These are phyloP conservation scores for Siniperca undulata DNA, from an alignment of 2,797 vertebrate genomes.

Conservation along the genomic window DNA sequence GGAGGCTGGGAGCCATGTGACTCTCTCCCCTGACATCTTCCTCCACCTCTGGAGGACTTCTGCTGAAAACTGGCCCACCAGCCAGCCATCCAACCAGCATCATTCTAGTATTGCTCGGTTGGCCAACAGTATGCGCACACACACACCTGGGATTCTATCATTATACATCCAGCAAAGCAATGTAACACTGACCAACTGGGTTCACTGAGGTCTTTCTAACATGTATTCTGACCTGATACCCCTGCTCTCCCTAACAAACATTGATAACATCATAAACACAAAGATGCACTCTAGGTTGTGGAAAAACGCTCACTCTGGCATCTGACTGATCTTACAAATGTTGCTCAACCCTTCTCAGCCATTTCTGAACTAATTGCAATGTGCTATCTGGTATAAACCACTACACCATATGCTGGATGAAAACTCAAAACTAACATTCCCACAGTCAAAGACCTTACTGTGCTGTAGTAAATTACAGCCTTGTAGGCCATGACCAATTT, in stretches of 20 bases:
- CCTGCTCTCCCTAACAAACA: not conserved
- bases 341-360: slow-evolving; percentile 8
- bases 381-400: slow-evolving; percentile 12
- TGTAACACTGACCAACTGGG: not conserved
- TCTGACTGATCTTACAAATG: slow-evolving; percentile 19
- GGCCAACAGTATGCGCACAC: not conserved
- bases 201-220: not conserved
- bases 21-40: slow-evolving; percentile 59
- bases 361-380: slow-evolving; percentile 34
- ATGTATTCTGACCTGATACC: not conserved
- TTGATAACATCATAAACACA: not conserved
- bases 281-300: not conserved
- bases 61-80: slow-evolving; percentile 52
- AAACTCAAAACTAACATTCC: slow-evolving; percentile 22
- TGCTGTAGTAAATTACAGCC: slow-evolving; percentile 20
- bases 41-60: slow-evolving; percentile 11
- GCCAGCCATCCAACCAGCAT: slow-evolving; percentile 24
- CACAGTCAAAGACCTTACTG: slow-evolving; percentile 9
- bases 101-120: not conserved
- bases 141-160: slow-evolving; percentile 9
- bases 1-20: slow-evolving; percentile 75
- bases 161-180: not conserved
- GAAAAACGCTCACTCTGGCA: slow-evolving; percentile 1
- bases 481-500: not conserved
- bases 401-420: slow-evolving; percentile 23